Evolutionary conservation across 2,888 invertebrate genomes (phyloP), one percentile per base, ranked within the genome.

Genomic region (Heteropelma amictum): DNA sequence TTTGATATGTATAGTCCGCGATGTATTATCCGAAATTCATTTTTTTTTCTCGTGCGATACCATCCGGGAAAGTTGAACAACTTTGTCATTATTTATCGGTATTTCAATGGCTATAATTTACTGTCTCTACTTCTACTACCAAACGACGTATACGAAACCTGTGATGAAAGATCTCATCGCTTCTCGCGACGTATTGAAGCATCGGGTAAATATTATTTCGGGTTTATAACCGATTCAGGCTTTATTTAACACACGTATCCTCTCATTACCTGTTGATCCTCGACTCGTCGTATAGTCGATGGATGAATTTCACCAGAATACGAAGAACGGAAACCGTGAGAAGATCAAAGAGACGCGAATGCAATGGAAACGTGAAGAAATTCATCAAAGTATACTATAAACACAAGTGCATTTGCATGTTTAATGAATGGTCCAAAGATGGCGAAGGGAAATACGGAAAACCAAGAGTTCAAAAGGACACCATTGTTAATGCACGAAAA

Each of bases 21-120:
- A 65, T 70, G 54, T 70, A 70, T 74, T 61, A 65, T 73, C 26
- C 38, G 10, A 17, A 19, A 53, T 28, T 42, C 53, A n/a, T 23
- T 45, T 23, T 17, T 23, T 35, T 19, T 19, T 35, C 28, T 33
- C 35, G 14, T 21, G 26, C 10, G 8, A 58, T 45, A 56, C 17
- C 38, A 30, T 42, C 19, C 30, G 8, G n/a, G 12, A n/a, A 21
- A 40, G 14, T 73, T 45, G 45, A 49, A 58, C 17, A 54, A 54
- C 38, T 47, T 45, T 35, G 33, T 63, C 49, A 21, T 42, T 45
- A 65, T 60, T 78, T 76, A 76, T 77, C 78, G 78, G 76, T 74
- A 38, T 49, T 60, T 47, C 42, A 65, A 74, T 70, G 38, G 35
- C 40, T n/a, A n/a, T n/a, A 70, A 70, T 74, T 38, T 64, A 30